These are phyloP conservation scores for Scopus umbretta DNA, from an alignment of 2,113 vertebrate genomes.

Conservation along the genomic window DNA sequence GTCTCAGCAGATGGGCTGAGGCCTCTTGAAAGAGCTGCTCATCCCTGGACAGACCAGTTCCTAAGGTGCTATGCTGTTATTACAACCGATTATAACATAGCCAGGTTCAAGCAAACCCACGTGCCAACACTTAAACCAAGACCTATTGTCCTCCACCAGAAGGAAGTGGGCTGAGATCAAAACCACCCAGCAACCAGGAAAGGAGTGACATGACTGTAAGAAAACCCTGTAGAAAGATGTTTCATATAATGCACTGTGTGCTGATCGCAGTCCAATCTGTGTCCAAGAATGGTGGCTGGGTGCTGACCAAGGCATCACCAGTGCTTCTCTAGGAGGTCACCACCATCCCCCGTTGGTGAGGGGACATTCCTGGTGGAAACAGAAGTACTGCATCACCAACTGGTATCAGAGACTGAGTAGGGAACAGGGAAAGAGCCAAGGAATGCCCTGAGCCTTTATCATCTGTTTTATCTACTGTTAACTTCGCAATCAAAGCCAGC, in stretches of 20 bases:
- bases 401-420: neutral
- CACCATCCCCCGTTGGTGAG: neutral
- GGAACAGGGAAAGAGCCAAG: neutral
- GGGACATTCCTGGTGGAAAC: neutral
- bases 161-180: neutral
- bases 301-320: neutral
- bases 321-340: too few relatives aligned
- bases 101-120: neutral
- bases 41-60: neutral
- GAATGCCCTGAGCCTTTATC: neutral
- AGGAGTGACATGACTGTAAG: neutral
- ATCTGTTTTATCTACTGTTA: neutral
- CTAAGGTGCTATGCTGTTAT: neutral
- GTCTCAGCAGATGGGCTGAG: neutral
- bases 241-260: rapidly evolving
- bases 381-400: neutral
- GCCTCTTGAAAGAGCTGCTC: neutral
- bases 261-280: neutral
- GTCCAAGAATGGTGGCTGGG: neutral
- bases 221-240: neutral
- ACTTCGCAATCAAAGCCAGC: neutral
- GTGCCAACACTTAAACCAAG: neutral
- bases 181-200: neutral
- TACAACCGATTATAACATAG: neutral
- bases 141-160: neutral